phyloP scores from a whole-genome alignment of 2,888 invertebrate species.

The Rhagonycha fulva region DNA sequence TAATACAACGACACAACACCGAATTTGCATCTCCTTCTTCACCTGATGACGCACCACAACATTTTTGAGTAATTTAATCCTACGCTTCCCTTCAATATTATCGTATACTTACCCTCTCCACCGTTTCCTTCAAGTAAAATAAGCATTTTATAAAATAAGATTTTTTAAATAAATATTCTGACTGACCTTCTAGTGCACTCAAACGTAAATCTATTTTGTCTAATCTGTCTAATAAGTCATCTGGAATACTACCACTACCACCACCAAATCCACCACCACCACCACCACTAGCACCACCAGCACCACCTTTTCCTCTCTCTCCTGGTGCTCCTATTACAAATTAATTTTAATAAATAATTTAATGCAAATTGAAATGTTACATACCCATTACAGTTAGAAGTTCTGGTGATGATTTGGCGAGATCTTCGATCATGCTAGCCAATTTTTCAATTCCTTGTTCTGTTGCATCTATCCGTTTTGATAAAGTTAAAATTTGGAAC shows the following conservation, averaged over 20 bases:
- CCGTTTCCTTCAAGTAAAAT: not conserved
- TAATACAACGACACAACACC: not conserved
- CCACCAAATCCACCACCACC: not conserved
- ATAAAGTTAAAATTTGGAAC: conserved; percentile 67
- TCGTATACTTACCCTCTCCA: not conserved
- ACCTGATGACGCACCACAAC: not conserved
- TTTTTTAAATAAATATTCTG: not conserved
- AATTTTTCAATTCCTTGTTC: conserved; percentile 66
- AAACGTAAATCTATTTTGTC: not conserved
- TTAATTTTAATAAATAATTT: not conserved
- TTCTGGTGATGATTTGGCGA: conserved; percentile 52
- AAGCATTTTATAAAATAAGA: not conserved
- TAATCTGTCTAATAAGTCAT: not conserved
- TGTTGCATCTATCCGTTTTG: conserved; percentile 66
- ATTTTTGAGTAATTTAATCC: not conserved
- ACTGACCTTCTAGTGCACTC: not conserved
- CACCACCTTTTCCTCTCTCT: not conserved
- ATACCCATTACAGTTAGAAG: not conserved
- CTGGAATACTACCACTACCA: not conserved
- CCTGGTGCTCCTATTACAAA: not conserved
- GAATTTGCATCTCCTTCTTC: not conserved
- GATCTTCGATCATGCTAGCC: conserved; percentile 63
- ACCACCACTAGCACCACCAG: not conserved
- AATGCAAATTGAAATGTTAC: not conserved
- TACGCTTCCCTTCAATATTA: not conserved